phyloP scores from a whole-genome alignment of 23 tunicate species.

The Botrylloides violaceus region DNA sequence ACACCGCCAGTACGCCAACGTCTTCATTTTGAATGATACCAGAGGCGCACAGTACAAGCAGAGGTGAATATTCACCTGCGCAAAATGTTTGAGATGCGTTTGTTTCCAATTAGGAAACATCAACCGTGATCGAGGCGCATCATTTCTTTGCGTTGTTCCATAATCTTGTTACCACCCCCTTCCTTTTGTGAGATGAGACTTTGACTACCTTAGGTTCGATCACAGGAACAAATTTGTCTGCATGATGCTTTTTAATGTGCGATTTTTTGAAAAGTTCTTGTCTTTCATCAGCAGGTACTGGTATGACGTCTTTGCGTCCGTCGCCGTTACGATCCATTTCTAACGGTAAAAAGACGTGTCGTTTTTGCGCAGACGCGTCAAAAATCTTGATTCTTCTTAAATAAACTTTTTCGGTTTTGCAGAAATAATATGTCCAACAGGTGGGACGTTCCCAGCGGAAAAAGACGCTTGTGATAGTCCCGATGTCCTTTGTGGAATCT shows the following conservation, averaged over 20 bases:
- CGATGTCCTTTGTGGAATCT: slow-evolving; percentile 52
- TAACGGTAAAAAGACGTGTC: slow-evolving; percentile 38
- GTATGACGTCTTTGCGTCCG: slow-evolving; percentile 15
- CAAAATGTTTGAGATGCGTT: too few relatives aligned
- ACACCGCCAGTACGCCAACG: too few relatives aligned
- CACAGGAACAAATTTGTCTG: not conserved
- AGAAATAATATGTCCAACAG: slow-evolving; percentile 42
- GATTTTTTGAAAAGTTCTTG: slow-evolving; percentile 4
- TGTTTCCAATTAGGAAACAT: too few relatives aligned
- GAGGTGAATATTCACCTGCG: too few relatives aligned
- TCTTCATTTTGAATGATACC: too few relatives aligned
- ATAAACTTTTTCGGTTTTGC: slow-evolving; percentile 36
- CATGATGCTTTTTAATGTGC: not conserved
- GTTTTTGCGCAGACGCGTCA: slow-evolving; percentile 47
- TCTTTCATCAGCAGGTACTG: not conserved
- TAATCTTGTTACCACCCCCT: too few relatives aligned
- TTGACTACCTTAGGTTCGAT: not conserved
- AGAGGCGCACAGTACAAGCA: too few relatives aligned
- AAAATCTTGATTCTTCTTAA: slow-evolving; percentile 63
- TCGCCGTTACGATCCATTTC: slow-evolving; percentile 35
- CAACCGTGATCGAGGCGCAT: too few relatives aligned
- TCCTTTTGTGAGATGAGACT: too few relatives aligned
- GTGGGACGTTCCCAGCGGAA: slow-evolving; percentile 62
- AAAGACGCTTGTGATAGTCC: slow-evolving; percentile 36
- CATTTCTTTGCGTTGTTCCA: too few relatives aligned